Base-by-base conservation (phyloP, 2,797 vertebrate genomes). In the Sandelia bainsii region DNA sequence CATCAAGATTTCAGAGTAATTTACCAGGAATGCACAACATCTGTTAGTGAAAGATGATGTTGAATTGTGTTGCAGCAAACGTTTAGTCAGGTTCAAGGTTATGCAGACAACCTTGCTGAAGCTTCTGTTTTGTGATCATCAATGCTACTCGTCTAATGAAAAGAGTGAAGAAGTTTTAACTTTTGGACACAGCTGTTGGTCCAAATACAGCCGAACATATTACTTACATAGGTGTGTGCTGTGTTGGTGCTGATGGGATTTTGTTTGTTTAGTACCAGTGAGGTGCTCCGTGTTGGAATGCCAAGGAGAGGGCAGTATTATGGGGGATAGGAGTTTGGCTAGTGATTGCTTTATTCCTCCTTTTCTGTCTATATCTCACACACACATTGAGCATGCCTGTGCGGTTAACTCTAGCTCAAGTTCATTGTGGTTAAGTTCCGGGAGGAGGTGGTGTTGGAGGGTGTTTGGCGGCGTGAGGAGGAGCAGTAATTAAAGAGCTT, bases 401-500 rank as follows among this genome's bases (percentile, higher is more conserved):
- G 76, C 49, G 52, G 86, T 84, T 85, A 85, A 87, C 80, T 89
- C 70, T 5, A 76, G 77, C 83, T 90, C 83, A 89, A 87, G 90
- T 92, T 93, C 91, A 93, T 89, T 88, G 86, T 85, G 77, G 71
- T 67, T 50, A 59, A 81, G 83, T 88, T 91, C 82, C 70, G 81
- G 84, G 83, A 80, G 72, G 75, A 22, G 44, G 46, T 48, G 65
- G 77, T 65, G 81, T 65, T 65, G 58, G 63, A 62, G 81, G 70
- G 64, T 6, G 54, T 39, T 37, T 34, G 23, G n/a, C 46, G 19
- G 63, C n/a, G 51, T 32, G 48, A 80, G 79, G 78, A 80, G 90
- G 82, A 89, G 87, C 81, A 83, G 86, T 92, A 93, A 93, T 94
- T 93, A 93, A 92, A 90, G 84, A 81, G 83, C 80, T 91, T 93